Conservation (phyloP, 1,140 invertebrate species). For the Pissodes strobi region DNA sequence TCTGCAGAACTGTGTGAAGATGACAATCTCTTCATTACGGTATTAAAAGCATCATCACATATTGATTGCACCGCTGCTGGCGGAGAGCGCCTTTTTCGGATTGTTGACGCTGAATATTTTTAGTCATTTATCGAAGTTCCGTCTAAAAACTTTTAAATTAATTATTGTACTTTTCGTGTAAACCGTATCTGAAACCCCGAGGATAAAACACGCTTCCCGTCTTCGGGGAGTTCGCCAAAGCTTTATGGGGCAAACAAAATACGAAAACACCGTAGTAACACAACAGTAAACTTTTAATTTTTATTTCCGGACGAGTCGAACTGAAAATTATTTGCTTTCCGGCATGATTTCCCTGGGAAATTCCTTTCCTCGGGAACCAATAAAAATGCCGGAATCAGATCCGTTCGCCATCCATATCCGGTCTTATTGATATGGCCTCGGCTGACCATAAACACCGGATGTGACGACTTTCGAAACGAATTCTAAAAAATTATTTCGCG, state of each 20-base stretch:
- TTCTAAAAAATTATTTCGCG: conserved; percentile 46
- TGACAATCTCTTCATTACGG: too few relatives aligned
- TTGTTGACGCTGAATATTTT: too few relatives aligned
- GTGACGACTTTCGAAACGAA: conserved; percentile 49
- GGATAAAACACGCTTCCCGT: background rate
- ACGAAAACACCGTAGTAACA: conserved; percentile 2
- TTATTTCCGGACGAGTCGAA: conserved; percentile 29
- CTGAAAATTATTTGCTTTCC: conserved; percentile 35
- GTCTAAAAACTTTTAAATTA: too few relatives aligned
- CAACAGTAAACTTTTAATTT: conserved; percentile 36
- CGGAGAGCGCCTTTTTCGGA: too few relatives aligned
- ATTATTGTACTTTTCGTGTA: too few relatives aligned
- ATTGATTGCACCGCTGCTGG: too few relatives aligned
- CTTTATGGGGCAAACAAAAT: conserved; percentile 15
- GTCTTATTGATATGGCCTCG: conserved; percentile 50
- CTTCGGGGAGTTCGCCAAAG: background rate
- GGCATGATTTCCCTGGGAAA: conserved; percentile 37
- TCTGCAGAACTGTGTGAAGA: too few relatives aligned
- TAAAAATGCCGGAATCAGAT: conserved; percentile 50
- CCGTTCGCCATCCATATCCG: conserved; percentile 45
- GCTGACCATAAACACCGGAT: conserved; percentile 49
- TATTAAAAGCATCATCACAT: too few relatives aligned
- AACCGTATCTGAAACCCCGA: too few relatives aligned
- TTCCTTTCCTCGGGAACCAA: conserved; percentile 33
- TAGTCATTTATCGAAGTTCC: too few relatives aligned